Percentiles rank a stretch among this genome's conserved stretches.
Evolutionary conservation across 2,888 invertebrate genomes (phyloP).

Genomic region (Heliconius aoede): DNA sequence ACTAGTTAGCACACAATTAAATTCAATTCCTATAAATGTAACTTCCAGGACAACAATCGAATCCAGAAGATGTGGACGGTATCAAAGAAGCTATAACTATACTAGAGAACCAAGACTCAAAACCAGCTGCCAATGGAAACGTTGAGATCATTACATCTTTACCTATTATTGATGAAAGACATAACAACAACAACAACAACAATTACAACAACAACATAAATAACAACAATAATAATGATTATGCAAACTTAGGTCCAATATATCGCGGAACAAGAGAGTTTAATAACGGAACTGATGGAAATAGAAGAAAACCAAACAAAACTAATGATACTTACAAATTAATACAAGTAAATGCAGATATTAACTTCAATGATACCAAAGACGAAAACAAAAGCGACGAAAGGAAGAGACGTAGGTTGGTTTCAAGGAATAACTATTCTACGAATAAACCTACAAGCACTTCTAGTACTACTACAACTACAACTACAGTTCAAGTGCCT

Average conservation of each 20-base stretch:
- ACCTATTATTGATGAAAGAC: slow-evolving; percentile 67
- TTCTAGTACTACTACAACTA: slow-evolving; percentile 49
- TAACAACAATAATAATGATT: slow-evolving; percentile 34
- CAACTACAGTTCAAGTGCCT: slow-evolving; percentile 48
- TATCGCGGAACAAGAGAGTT: slow-evolving; percentile 71
- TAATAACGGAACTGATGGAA: slow-evolving; percentile 54
- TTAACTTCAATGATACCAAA: slow-evolving; percentile 59
- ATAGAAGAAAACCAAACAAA: slow-evolving; percentile 51
- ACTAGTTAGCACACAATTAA: background rate
- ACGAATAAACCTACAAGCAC: slow-evolving; percentile 50
- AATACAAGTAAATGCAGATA: slow-evolving; percentile 62
- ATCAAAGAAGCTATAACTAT: slow-evolving; percentile 77
- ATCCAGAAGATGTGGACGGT: slow-evolving; percentile 72
- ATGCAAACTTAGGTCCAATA: slow-evolving; percentile 60
- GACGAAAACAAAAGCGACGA: slow-evolving; percentile 54
- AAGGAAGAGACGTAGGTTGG: slow-evolving; percentile 69
- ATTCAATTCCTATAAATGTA: background rate
- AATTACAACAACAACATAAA: slow-evolving; percentile 50
- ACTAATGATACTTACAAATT: slow-evolving; percentile 58
- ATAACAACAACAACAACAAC: slow-evolving; percentile 55
- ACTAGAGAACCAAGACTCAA: slow-evolving; percentile 68
- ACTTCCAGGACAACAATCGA: slow-evolving; percentile 63
- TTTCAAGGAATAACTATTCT: slow-evolving; percentile 59
- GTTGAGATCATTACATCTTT: slow-evolving; percentile 68
- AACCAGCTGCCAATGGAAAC: slow-evolving; percentile 52